Evolutionary conservation across 2,797 vertebrate species (phyloP), one percentile per base, ranked within the genome.

Genomic region (Pangasius mekongensis): DNA sequence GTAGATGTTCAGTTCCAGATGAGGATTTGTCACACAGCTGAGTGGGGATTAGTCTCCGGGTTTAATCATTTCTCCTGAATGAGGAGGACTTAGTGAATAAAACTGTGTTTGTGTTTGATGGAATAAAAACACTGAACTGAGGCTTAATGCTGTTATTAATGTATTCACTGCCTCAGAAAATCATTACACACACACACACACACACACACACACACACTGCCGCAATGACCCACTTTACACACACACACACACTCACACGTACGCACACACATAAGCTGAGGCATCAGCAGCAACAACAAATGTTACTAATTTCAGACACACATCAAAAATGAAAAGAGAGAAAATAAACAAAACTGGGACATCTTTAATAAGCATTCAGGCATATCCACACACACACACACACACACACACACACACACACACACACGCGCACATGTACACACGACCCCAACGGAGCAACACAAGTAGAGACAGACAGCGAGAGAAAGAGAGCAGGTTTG

Each of bases 161-260:
- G 94, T 95, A 96, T 96, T 96, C 95, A 96, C 95, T 95, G 95
- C 95, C 95, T 96, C 95, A 96, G 95, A 96, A 97, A 96, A 96
- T 96, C 95, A 96, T 96, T 96, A 92, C 77, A 89, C 90, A 43
- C 43, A 89, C 90, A 76, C 43, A 43, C 43, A 89, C 90, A 76
- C 43, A 77, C 74, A 52, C 43, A 74, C 71, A 74, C 20, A 91
- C 88, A 69, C 89, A 89, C 58, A 80, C 13, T 24, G 30, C 36
- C 27, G 43, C 47, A 16, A 27, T 43, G 71, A 73, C 71, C 36
- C 71, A 73, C 36, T 73, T 73, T 43, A 76, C 43, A 76, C 73
- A 52, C 73, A 76, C 73, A 77, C 74, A 52, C 43, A 74, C 71
- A 73, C 20, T n/a, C n/a, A 43, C 33, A 73, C 36, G 2, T 47